Evolutionary conservation across 2,797 vertebrate species (phyloP), one percentile per base, ranked within the genome.

Genomic region (Tenualosa thibaudeaui): DNA sequence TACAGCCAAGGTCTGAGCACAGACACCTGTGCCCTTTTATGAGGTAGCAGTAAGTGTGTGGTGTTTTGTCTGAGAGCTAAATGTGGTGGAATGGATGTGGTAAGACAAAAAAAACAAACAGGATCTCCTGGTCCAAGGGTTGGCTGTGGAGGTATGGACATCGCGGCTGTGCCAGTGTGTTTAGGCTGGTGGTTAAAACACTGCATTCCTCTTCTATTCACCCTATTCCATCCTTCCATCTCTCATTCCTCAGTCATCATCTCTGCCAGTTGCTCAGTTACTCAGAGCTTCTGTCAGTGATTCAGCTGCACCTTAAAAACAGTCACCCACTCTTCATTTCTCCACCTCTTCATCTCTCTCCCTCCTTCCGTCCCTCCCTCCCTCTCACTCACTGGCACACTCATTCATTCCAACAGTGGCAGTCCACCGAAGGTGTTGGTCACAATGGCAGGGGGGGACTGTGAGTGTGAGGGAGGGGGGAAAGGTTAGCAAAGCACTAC

Each of bases 51-150:
- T 9, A 2, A 19, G 71, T 46, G 71, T 46, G 19, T 3, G 19
- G 40, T 78, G 19, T 78, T 78, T 78, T 46, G 71, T 78, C 71
- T 78, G 71, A 78, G 50, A 46, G 71, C 71, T 78, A 78, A 78
- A 78, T 78, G 71, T 19, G 19, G 37, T 78, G 71, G 71, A 78
- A 78, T 43, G 40, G 37, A 17, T 12, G 2, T 43, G 40, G 40
- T 19, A 46, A 46, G 71, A 46, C 71, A 43, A 43, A 78, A 46
- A 40, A 78, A 43, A 37, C 7, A 7, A 51, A 31, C 31, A 31
- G 31, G 9, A 15, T 37, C 5, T 71, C 37, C 13, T 71, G 68
- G 3, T 31, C 37, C 31, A 17, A 40, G 68, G 37, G 31, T 40
- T 0, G 37, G 40, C 40, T 46, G 71, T 43, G 37, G 71, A 7